These are phyloP conservation scores for Bucorvus abyssinicus DNA, from an alignment of 2,797 vertebrate genomes.

Conservation along the genomic window DNA sequence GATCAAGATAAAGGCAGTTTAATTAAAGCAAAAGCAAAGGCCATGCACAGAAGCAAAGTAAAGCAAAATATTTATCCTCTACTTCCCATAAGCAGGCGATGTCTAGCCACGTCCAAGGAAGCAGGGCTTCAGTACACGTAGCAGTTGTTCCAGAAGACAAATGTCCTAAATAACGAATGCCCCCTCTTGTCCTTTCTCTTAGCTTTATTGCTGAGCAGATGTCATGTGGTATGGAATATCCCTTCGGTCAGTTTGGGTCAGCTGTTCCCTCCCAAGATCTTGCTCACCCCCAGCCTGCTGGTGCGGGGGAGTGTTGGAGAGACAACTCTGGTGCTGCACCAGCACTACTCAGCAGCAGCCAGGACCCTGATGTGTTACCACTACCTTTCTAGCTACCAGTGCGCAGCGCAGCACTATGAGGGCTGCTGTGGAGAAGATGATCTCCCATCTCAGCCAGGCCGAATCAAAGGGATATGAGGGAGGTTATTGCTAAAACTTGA, in stretches of 20 bases:
- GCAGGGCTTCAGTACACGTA: neutral
- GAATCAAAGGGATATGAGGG: neutral
- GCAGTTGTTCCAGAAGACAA: neutral
- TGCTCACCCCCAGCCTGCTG: neutral
- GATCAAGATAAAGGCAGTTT: neutral
- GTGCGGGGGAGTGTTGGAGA: no score
- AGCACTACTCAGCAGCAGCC: neutral
- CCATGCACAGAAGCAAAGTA: neutral
- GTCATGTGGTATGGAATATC: no score
- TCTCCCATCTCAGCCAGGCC: neutral
- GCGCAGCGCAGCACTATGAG: neutral
- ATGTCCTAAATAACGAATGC: neutral
- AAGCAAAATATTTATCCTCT: neutral
- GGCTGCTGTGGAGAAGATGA: neutral
- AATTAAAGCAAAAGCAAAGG: neutral
- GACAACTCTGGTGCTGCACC: neutral
- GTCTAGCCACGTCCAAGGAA: neutral
- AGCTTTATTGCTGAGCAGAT: neutral
- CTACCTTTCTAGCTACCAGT: neutral
- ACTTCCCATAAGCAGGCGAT: fast-evolving
- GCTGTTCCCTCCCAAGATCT: neutral
- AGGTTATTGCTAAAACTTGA: neutral
- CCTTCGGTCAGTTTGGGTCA: neutral
- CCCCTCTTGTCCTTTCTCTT: neutral
- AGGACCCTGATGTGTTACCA: neutral